Evolutionary conservation across 2,888 invertebrate species (phyloP), one percentile per base, ranked within the genome.

Genomic region (Crioceris asparagi): DNA sequence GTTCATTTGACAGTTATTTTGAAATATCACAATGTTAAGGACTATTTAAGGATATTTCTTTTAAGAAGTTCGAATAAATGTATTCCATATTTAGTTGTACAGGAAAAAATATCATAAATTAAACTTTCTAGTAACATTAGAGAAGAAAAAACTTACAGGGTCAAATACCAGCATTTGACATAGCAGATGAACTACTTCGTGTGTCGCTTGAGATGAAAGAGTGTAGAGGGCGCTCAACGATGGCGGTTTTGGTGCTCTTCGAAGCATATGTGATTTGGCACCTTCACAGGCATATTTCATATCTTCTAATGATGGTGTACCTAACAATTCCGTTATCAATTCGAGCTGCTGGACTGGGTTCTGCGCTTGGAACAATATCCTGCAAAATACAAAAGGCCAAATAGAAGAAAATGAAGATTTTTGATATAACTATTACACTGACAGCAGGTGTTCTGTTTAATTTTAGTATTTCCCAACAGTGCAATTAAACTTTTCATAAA

Each of bases 111-210:
- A n/a, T n/a, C n/a, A n/a, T n/a, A n/a, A n/a, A n/a, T n/a, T n/a
- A n/a, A n/a, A 14, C 2, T 19, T 42, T 3, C 3, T n/a, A n/a
- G n/a, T n/a, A n/a, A n/a, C n/a, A n/a, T 7, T 6, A 27, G 5
- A 27, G 11, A 11, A 27, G 29, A 12, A 15, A 14, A 14, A 15
- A 69, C 79, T 77, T 71, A 88, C 92, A 39, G 98, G 96, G 73
- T 98, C 92, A 69, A 98, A 97, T 45, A 92, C 88, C 43, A 98
- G 75, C 94, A 98, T 94, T 74, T 93, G 90, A 61, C 86, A 84
- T 33, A 98, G 75, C 53, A 98, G 75, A 71, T 97, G 94, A 48
- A 97, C 93, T 38, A 97, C 97, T 70, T 98, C 97, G 64, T 93
- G 93, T 46, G 93, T 93, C 56, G 93, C 94, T 64, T 94, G 91